These are phyloP conservation scores for Orthosia cruda DNA, from an alignment of 2,888 invertebrate genomes.

Conservation along the genomic window DNA sequence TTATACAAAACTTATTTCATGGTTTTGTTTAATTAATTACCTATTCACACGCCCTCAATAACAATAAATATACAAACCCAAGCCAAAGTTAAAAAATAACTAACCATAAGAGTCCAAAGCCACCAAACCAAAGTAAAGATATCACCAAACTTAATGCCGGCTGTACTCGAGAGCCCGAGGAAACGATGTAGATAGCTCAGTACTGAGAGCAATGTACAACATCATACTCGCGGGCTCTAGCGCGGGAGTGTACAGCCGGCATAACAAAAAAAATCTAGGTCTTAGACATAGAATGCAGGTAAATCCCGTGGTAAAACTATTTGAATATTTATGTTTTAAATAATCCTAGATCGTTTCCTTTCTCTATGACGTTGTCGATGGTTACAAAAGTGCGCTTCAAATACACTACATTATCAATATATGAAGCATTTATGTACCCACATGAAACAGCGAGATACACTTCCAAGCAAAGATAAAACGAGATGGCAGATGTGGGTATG, in stretches of 20 bases:
- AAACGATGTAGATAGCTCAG: too few relatives aligned
- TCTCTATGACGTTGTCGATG: slow-evolving; percentile 51
- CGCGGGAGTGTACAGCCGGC: too few relatives aligned
- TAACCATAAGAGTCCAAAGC: not conserved
- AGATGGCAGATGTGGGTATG: slow-evolving; percentile 32
- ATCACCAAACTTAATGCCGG: not conserved
- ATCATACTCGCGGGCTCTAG: too few relatives aligned
- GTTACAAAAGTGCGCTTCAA: slow-evolving; percentile 22
- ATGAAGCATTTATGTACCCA: slow-evolving; percentile 24
- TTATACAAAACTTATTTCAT: too few relatives aligned
- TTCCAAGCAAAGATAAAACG: slow-evolving; percentile 16
- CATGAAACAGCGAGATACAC: slow-evolving; percentile 45
- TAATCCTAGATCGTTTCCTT: not conserved
- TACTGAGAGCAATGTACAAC: too few relatives aligned
- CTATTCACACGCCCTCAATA: too few relatives aligned
- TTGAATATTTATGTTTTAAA: slow-evolving; percentile 4
- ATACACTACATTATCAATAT: not conserved
- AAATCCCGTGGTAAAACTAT: not conserved
- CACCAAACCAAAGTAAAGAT: too few relatives aligned
- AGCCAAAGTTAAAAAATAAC: not conserved
- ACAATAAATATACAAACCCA: not conserved
- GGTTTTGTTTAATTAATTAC: too few relatives aligned
- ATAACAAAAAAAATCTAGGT: too few relatives aligned
- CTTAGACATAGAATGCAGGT: too few relatives aligned
- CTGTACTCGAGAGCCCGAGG: too few relatives aligned